phyloP scores from a whole-genome alignment of 2,888 invertebrate genomes.

The Thereva unica region DNA sequence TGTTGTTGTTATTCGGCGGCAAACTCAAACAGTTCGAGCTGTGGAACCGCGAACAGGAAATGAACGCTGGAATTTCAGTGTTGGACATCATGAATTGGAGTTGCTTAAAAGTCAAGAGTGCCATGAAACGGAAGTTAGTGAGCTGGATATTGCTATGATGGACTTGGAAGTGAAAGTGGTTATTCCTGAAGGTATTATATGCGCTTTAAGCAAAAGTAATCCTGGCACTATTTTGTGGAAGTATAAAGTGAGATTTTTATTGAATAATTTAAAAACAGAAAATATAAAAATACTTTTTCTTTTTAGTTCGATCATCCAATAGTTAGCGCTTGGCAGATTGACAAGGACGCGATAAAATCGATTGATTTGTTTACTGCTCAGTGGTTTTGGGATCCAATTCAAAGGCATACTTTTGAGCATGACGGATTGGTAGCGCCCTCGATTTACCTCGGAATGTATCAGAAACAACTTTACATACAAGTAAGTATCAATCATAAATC shows the following conservation, averaged over 20 bases:
- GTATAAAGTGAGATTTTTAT: slow-evolving; percentile 64
- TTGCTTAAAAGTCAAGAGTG: slow-evolving; percentile 63
- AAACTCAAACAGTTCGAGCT: slow-evolving; percentile 86
- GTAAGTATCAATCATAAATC: slow-evolving; percentile 41
- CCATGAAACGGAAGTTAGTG: slow-evolving; percentile 40
- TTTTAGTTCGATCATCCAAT: slow-evolving; percentile 81
- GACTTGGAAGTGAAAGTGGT: slow-evolving; percentile 67
- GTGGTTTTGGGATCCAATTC: slow-evolving; percentile 55
- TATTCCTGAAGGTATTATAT: slow-evolving; percentile 74
- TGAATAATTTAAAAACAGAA: slow-evolving; percentile 7
- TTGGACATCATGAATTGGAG: slow-evolving; percentile 83
- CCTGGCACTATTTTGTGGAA: slow-evolving; percentile 71
- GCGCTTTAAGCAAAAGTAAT: slow-evolving; percentile 65
- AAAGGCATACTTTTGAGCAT: slow-evolving; percentile 48
- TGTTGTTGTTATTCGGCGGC: slow-evolving; percentile 78
- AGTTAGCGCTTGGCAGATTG: slow-evolving; percentile 81
- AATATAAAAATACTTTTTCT: slow-evolving; percentile 31
- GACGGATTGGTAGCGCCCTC: slow-evolving; percentile 63
- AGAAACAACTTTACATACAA: slow-evolving; percentile 69
- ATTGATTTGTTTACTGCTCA: slow-evolving; percentile 74
- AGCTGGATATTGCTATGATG: slow-evolving; percentile 46
- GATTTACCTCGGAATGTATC: slow-evolving; percentile 83
- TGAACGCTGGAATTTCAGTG: slow-evolving; percentile 96
- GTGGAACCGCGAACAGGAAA: slow-evolving; percentile 82
- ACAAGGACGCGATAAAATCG: slow-evolving; percentile 67